A percentile compares a stretch with the other conserved stretches of the same genome.
Conservation (phyloP, 1,140 invertebrate genomes). For the Wasmannia auropunctata region DNA sequence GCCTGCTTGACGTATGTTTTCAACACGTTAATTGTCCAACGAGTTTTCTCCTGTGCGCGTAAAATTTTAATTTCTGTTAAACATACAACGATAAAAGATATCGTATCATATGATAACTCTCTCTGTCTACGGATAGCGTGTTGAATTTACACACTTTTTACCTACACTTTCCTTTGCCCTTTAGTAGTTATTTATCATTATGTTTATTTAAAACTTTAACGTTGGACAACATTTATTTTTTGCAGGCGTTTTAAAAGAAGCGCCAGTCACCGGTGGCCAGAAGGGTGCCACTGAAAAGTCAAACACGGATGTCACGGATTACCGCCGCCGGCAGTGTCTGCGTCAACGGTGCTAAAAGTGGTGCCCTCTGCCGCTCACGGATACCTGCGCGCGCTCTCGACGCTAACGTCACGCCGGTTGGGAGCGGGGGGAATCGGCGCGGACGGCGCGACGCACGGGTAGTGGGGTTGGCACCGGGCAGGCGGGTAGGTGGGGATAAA, state of each 20-base stretch:
- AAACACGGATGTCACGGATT: neutral
- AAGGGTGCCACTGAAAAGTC: neutral
- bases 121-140: no score
- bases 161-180: neutral
- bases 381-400: neutral
- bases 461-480: neutral
- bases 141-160: no score
- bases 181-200: no score
- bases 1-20: no score
- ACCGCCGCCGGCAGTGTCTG: no score
- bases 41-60: no score
- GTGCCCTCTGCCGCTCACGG: neutral
- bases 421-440: conserved; percentile 49
- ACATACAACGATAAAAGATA: no score
- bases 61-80: no score
- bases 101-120: no score
- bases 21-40: no score
- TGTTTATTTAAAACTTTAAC: neutral
- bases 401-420: conserved; percentile 55
- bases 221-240: neutral
- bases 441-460: neutral
- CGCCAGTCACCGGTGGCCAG: neutral
- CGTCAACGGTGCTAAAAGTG: neutral
- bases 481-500: conserved; percentile 58
- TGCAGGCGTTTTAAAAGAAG: neutral